phyloP scores from a whole-genome alignment of 30 jellyfish, hydroid and myxozoan genomes.

The Aurelia aurita region DNA sequence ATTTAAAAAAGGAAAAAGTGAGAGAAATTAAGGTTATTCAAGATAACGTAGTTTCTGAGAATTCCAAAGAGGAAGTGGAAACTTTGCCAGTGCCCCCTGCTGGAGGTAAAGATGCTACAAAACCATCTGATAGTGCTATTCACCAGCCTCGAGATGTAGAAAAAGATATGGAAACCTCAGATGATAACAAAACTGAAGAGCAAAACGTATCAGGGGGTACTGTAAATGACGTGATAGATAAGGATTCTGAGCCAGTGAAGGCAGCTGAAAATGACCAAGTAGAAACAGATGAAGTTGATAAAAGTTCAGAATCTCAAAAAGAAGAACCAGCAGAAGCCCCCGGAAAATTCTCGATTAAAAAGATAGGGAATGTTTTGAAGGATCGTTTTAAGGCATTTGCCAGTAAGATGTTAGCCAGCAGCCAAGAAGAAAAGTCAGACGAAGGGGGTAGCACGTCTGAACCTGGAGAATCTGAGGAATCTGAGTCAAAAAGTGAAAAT shows the following conservation, averaged over 20 bases:
- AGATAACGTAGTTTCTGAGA: neutral
- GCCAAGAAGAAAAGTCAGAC: neutral
- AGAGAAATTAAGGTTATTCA: too few relatives aligned
- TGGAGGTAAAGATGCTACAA: constrained; percentile 30
- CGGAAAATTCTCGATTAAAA: constrained; percentile 9
- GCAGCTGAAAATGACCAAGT: neutral
- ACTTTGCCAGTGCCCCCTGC: constrained; percentile 46
- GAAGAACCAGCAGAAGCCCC: too few relatives aligned
- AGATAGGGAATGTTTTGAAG: constrained; percentile 58
- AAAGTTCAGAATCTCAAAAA: too few relatives aligned
- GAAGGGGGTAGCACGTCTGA: neutral
- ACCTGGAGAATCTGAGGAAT: neutral
- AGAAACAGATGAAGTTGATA: too few relatives aligned
- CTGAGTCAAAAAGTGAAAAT: neutral
- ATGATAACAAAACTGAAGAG: neutral
- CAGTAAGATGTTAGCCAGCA: constrained; percentile 13
- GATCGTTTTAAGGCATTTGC: constrained; percentile 65
- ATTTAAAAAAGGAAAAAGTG: neutral
- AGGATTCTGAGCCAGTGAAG: neutral
- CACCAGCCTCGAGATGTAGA: neutral
- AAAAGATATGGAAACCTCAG: neutral
- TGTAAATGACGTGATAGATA: neutral
- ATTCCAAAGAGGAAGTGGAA: neutral
- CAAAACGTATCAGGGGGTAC: neutral
- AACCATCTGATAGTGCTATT: neutral